Percentiles rank a stretch among this genome's conserved stretches.
Conservation (phyloP, 2,797 vertebrate species). For the Pelobates cultripes region DNA sequence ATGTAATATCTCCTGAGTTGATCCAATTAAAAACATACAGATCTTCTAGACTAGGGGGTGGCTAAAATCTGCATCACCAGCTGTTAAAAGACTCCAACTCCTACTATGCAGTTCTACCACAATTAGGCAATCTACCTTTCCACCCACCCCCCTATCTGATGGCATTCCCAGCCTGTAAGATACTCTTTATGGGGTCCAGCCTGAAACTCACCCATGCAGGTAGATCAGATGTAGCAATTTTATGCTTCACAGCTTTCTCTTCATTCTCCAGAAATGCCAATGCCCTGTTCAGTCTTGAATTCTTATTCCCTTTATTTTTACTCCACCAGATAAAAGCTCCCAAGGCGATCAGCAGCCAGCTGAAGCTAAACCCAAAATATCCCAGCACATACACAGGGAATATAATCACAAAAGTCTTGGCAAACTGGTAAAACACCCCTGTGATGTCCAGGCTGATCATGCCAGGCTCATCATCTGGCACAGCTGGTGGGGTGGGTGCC, state of each 20-base stretch:
- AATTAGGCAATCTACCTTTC: too few species aligned
- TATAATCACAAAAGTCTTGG: slow-evolving; percentile 86
- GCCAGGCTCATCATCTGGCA: slow-evolving; percentile 68
- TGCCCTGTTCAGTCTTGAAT: slow-evolving; percentile 78
- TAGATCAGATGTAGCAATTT: slow-evolving; percentile 80
- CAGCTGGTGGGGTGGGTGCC: slow-evolving; percentile 24
- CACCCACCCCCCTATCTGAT: too few species aligned
- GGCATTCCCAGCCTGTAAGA: too few species aligned
- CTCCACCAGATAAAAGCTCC: slow-evolving; percentile 83
- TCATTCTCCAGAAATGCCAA: slow-evolving; percentile 87
- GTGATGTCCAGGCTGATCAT: slow-evolving; percentile 75
- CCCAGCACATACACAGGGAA: slow-evolving; percentile 91
- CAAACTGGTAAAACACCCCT: slow-evolving; percentile 85
- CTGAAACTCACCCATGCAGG: slow-evolving; percentile 80
- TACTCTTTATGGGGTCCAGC: background rate
- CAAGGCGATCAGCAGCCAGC: slow-evolving; percentile 90
- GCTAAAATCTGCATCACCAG: too few species aligned
- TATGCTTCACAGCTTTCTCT: slow-evolving; percentile 74
- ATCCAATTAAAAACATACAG: too few species aligned
- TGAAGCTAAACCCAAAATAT: slow-evolving; percentile 94
- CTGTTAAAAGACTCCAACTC: too few species aligned
- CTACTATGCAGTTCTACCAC: too few species aligned
- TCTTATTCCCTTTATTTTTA: slow-evolving; percentile 73
- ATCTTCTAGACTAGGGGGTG: too few species aligned
- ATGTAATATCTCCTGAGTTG: too few species aligned